These are phyloP conservation scores for Stenurella melanura DNA, from an alignment of 2,888 invertebrate genomes.

Conservation along the genomic window DNA sequence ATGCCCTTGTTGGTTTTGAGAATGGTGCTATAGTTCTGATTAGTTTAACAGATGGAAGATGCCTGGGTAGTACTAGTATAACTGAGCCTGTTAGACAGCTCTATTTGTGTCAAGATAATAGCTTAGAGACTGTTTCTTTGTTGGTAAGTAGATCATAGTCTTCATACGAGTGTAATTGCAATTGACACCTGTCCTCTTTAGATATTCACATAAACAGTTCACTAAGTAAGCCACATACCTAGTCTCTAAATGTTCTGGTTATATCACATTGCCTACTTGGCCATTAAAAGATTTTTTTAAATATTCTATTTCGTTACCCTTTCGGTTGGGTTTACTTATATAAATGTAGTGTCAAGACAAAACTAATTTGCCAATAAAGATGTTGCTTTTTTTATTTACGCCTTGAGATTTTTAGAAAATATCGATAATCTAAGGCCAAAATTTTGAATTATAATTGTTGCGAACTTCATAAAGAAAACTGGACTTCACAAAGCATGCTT, in stretches of 20 bases:
- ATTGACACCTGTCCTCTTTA: background rate
- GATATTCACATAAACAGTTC: background rate
- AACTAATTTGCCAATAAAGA: no score
- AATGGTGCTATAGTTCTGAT: constrained; percentile 78
- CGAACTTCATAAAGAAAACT: no score
- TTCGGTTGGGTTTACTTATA: no score
- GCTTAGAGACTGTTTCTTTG: constrained; percentile 76
- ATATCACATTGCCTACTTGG: background rate
- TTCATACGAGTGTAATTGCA: background rate
- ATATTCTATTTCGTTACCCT: no score
- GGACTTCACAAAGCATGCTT: no score
- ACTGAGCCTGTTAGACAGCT: constrained; percentile 79
- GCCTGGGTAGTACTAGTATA: constrained; percentile 81
- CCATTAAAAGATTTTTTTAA: no score
- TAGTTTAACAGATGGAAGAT: constrained; percentile 81
- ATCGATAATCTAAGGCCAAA: no score
- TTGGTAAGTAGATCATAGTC: constrained; percentile 77
- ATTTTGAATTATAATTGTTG: no score
- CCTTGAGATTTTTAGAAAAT: no score
- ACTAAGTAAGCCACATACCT: background rate
- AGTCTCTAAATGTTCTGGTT: background rate
- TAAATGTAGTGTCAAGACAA: no score
- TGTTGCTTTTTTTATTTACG: no score
- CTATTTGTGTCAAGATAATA: constrained; percentile 84
- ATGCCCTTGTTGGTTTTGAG: constrained; percentile 83